A percentile compares a stretch with the other conserved stretches of the same genome.
Evolutionary conservation across 2,888 invertebrate species (phyloP).

Genomic region (Brachypterus glaber): DNA sequence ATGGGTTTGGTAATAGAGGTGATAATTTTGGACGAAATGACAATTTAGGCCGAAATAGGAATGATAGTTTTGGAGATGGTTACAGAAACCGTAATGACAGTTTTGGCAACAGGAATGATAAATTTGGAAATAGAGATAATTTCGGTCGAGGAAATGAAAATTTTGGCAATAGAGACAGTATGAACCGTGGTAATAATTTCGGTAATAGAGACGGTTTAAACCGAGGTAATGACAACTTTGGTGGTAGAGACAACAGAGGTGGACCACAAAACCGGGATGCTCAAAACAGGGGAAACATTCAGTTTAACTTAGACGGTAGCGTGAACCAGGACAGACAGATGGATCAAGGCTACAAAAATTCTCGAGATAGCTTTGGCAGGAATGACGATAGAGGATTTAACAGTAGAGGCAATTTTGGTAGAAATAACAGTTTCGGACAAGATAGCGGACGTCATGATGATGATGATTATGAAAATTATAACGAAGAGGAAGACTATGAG

Average conservation of each 20-base stretch:
- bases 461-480: constrained; percentile 13
- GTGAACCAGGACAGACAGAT: too few relatives aligned
- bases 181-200: constrained; percentile 8
- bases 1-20: constrained; percentile 12
- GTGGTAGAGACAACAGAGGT: constrained; percentile 2
- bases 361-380: constrained; percentile 10
- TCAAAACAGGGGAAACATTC: too few relatives aligned
- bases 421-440: constrained; percentile 6
- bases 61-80: constrained; percentile 16
- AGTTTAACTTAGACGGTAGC: too few relatives aligned
- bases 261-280: too few relatives aligned
- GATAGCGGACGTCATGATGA: constrained; percentile 8
- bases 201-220: neutral
- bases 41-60: constrained; percentile 11
- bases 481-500: constrained; percentile 19
- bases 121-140: neutral
- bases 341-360: too few relatives aligned
- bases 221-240: constrained; percentile 5
- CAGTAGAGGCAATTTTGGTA: neutral
- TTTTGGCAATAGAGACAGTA: constrained; percentile 4
- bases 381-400: constrained; percentile 3
- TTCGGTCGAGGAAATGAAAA: neutral
- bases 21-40: constrained; percentile 17
- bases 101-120: constrained; percentile 12
- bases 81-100: constrained; percentile 16